Percentiles rank a stretch among this genome's conserved stretches.
phyloP scores from a whole-genome alignment of 2,113 vertebrate species.

The human (Homo sapiens) region DNA sequence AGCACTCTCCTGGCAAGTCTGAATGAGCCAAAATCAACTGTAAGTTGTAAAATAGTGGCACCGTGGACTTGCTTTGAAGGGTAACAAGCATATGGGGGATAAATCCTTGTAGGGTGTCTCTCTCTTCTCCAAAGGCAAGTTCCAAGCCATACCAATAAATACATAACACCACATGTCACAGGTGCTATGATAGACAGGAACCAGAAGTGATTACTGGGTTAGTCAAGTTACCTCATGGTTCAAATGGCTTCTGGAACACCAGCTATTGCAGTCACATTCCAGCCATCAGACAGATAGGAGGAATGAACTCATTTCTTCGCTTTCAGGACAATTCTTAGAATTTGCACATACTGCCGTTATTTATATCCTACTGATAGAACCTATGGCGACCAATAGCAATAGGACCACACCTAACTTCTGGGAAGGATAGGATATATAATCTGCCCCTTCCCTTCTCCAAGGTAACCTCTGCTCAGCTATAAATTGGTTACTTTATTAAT shows the following conservation, averaged over 20 bases:
- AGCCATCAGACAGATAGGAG: background rate
- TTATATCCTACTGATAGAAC: background rate
- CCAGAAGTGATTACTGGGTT: background rate
- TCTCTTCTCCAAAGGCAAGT: background rate
- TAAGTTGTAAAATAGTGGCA: background rate
- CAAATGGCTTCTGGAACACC: background rate
- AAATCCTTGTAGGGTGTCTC: background rate
- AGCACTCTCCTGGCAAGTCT: background rate
- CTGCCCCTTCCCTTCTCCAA: background rate
- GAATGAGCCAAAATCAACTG: background rate
- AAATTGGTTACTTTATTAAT: background rate
- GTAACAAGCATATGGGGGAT: background rate
- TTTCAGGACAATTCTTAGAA: background rate
- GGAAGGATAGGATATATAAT: background rate
- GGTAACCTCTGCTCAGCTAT: background rate
- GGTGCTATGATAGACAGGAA: background rate
- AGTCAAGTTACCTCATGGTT: background rate
- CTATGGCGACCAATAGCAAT: background rate
- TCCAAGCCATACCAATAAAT: background rate
- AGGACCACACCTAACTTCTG: background rate
- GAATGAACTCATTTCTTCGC: background rate
- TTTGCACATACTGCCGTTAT: background rate
- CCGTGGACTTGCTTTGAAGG: background rate
- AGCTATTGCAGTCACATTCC: background rate
- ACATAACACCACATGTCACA: background rate